These are phyloP conservation scores for Branchipolynoe longqiensis DNA, from an alignment of 2,888 invertebrate genomes.

Conservation along the genomic window DNA sequence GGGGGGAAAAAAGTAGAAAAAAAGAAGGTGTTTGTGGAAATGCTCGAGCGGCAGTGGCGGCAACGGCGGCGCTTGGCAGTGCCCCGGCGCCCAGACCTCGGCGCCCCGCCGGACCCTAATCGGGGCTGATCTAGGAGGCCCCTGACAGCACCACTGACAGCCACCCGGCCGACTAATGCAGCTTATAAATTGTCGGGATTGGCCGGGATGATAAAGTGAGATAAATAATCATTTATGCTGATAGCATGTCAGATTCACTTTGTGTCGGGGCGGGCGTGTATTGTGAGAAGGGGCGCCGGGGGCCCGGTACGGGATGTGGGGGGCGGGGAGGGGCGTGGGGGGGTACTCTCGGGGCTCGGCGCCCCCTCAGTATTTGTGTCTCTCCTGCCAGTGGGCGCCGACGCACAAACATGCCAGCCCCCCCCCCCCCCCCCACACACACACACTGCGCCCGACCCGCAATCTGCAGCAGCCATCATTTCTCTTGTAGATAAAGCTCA, in stretches of 20 bases:
- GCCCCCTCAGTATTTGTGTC: constrained; percentile 29
- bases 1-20: too few species aligned
- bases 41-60: too few species aligned
- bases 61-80: too few species aligned
- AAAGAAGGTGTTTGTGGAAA: too few species aligned
- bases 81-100: background rate
- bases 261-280: constrained; percentile 31
- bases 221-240: constrained; percentile 57
- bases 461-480: constrained; percentile 14
- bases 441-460: background rate
- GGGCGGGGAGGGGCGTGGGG: background rate
- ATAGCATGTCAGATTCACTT: constrained; percentile 55
- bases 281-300: too few species aligned
- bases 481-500: constrained; percentile 54
- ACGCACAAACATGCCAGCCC: constrained; percentile 27
- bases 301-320: too few species aligned
- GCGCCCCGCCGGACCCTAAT: constrained; percentile 5
- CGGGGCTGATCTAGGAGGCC: constrained; percentile 43
- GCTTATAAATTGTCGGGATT: constrained; percentile 52
- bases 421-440: background rate
- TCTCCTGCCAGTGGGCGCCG: constrained; percentile 8
- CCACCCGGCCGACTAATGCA: constrained; percentile 29
- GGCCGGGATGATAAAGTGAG: constrained; percentile 54
- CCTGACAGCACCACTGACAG: constrained; percentile 46
- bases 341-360: too few species aligned